A percentile compares a stretch with the other conserved stretches of the same genome.
These are phyloP conservation scores for Ochotona princeps DNA, from an alignment of 2,113 vertebrate genomes.

Conservation along the genomic window DNA sequence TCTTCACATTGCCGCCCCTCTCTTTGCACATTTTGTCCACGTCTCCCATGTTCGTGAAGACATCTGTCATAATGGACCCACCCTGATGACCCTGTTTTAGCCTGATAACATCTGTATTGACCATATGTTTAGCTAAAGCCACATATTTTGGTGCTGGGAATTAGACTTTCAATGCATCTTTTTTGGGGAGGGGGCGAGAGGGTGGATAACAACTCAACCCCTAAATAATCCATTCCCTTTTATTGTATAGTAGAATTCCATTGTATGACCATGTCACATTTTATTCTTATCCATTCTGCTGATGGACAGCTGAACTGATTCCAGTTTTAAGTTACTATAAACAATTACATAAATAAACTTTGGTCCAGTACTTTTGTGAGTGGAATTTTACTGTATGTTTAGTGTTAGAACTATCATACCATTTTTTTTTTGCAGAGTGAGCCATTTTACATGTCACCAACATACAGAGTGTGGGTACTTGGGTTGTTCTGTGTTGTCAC, in stretches of 20 bases:
- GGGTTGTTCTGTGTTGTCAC: not conserved
- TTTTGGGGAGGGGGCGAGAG: not conserved
- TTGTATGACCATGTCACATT: not conserved
- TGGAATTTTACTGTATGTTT: not conserved
- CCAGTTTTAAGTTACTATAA: not conserved
- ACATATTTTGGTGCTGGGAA: not conserved
- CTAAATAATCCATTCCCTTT: not conserved
- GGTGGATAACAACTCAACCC: not conserved
- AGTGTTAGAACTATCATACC: not conserved
- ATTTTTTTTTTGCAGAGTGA: not conserved
- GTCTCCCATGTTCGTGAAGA: not conserved
- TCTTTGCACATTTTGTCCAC: not conserved
- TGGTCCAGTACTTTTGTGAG: not conserved
- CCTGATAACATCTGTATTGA: not conserved
- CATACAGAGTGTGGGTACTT: not conserved
- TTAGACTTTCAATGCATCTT: not conserved
- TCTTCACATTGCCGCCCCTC: not conserved
- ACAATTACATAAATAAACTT: not conserved
- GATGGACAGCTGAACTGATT: not conserved
- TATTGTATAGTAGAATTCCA: not conserved
- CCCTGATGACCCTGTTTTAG: not conserved
- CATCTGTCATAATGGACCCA: not conserved
- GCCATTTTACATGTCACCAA: not conserved
- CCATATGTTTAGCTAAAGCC: not conserved
- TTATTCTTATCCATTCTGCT: constrained; percentile 13